A percentile compares a stretch with the other conserved stretches of the same genome.
Evolutionary conservation across 2,797 vertebrate genomes (phyloP).

Genomic region (Falco rusticolus): DNA sequence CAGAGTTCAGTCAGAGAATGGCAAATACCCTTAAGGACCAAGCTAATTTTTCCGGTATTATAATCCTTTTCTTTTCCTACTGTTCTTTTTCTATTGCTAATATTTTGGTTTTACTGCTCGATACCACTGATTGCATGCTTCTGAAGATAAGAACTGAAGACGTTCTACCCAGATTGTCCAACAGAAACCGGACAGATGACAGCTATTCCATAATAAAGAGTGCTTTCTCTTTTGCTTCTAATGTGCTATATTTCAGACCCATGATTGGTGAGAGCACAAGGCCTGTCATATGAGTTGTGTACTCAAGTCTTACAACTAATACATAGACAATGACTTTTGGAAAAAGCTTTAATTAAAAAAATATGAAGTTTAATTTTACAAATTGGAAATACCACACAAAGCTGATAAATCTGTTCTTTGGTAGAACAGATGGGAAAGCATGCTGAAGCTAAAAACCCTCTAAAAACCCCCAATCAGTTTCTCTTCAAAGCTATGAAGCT

Average conservation of each 20-base stretch:
- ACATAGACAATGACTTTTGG: background rate
- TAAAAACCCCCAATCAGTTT: background rate
- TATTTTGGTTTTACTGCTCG: background rate
- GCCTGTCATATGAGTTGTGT: background rate
- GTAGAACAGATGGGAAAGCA: background rate
- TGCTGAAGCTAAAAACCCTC: background rate
- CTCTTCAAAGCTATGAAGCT: background rate
- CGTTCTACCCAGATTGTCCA: background rate
- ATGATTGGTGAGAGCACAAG: background rate
- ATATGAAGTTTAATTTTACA: background rate
- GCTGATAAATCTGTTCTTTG: background rate
- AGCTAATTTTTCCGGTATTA: background rate
- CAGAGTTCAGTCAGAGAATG: background rate
- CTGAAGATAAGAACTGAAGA: background rate
- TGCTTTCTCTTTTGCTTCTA: background rate
- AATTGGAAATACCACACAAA: background rate
- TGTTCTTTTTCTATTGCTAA: background rate
- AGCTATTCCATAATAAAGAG: background rate
- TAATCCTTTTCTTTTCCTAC: background rate
- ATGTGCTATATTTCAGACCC: background rate
- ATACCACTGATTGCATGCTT: background rate
- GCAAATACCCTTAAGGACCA: slow-evolving; percentile 4
- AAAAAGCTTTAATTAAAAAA: background rate
- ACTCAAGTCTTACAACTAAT: background rate
- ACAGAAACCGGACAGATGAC: background rate